These are phyloP conservation scores for Drosophila formosana DNA, from an alignment of 2,888 invertebrate species.

Conservation along the genomic window DNA sequence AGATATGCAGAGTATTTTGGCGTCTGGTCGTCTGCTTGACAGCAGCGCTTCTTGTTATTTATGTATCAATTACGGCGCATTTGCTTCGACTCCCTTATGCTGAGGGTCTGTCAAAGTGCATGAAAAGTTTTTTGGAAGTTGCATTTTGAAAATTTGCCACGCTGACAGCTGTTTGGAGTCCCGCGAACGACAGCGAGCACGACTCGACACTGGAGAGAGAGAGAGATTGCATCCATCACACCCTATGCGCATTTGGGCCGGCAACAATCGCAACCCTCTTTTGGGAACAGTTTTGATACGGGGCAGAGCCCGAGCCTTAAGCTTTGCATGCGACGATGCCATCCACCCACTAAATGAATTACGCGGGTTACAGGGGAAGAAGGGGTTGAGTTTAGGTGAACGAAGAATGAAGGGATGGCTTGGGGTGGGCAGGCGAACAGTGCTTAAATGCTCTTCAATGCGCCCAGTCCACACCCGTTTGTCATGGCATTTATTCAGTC, in stretches of 20 bases:
- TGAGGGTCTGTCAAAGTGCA: conserved; percentile 32
- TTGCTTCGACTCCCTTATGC: neutral
- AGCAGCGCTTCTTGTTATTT: conserved; percentile 32
- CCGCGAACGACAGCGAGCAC: conserved; percentile 16
- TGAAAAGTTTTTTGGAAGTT: conserved; percentile 43
- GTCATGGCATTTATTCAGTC: conserved; percentile 55
- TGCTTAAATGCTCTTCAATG: conserved; percentile 54
- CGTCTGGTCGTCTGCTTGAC: neutral
- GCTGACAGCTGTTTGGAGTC: conserved; percentile 58
- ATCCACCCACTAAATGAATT: conserved; percentile 63
- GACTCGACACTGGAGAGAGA: conserved; percentile 7
- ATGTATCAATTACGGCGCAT: conserved; percentile 52
- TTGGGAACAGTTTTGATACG: neutral
- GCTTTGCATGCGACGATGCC: conserved; percentile 48
- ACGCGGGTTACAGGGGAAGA: conserved; percentile 24
- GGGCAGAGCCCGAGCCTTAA: conserved; percentile 29
- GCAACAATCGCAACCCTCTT: conserved; percentile 25
- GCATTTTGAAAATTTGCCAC: conserved; percentile 51
- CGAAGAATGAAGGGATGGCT: neutral
- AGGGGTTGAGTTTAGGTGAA: conserved; percentile 3
- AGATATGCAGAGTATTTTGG: neutral
- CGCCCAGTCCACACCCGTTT: conserved; percentile 30
- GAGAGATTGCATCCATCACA: conserved; percentile 51
- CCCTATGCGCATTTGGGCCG: conserved; percentile 58
- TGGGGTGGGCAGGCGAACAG: conserved; percentile 24